Evolutionary conservation across 1,140 invertebrate species (phyloP), one percentile per base, ranked within the genome.

Genomic region (Chymomyza costata): DNA sequence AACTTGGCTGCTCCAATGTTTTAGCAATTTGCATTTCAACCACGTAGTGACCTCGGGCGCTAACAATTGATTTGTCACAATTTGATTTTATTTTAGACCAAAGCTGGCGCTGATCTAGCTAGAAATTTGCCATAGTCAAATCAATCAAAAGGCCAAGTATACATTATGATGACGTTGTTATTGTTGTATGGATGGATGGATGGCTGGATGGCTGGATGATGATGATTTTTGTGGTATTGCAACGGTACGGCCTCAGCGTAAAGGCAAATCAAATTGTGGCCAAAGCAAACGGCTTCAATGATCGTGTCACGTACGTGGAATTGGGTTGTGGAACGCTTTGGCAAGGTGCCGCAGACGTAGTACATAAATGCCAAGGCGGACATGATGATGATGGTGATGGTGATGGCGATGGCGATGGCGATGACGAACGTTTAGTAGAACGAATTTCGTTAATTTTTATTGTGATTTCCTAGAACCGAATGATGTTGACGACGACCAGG

Each of bases 371-470:
- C n/a, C n/a, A n/a, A n/a, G n/a, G n/a, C n/a, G n/a, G n/a, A n/a
- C 25, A 28, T 10, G 5, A 28, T 6, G 10, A 5, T 28, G 18
- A 39, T 48, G 53, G 14, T 37, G 34, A 31, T 34, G 47, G 11
- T 19, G 47, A 47, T 49, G 51, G 5, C 11, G 10, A 16, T 38
- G 6, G 13, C 35, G 21, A 13, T 55, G 48, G 39, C 62, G 63
- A 62, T 48, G 63, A 62, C 61, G 56, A 64, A 68, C 61, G 73
- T 78, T 80, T 80, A 65, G 74, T 80, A 78, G 73, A 80, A 80
- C 73, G 73, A 80, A 80, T 80, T 80, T 58, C 14, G 73, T 80
- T 80, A 80, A 80, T 80, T 80, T 78, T 80, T 80, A 80, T 80
- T 80, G 73, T 80, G 73, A 80, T 80, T 80, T 80, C 73, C 73